Conservation (phyloP, 92 coral and sea anemone genomes). For the Paragorgia papillata region DNA sequence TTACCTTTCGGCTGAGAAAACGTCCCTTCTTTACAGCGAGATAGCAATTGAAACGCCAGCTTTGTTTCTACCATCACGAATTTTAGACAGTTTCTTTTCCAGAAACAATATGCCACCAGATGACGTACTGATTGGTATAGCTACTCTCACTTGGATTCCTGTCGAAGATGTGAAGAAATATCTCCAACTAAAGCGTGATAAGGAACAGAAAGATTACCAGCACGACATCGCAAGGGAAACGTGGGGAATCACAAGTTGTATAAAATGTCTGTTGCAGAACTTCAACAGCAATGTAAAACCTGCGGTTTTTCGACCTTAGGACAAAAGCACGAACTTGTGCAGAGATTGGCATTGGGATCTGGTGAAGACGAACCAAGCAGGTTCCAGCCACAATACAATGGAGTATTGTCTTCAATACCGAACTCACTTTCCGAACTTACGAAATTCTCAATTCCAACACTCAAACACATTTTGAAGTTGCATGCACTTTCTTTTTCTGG, state of each 20-base stretch:
- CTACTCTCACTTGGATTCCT: slow-evolving; percentile 54
- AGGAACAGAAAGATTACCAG: slow-evolving; percentile 43
- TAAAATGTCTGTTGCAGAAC: slow-evolving; percentile 29
- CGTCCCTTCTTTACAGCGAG: background rate
- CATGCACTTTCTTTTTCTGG: slow-evolving; percentile 1
- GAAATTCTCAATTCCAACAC: background rate
- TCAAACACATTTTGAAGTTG: slow-evolving; percentile 1
- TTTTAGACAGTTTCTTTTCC: slow-evolving; percentile 41
- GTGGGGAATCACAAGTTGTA: slow-evolving; percentile 56
- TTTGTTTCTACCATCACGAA: slow-evolving; percentile 54
- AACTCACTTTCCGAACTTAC: slow-evolving; percentile 7
- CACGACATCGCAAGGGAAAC: slow-evolving; percentile 53
- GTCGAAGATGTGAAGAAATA: slow-evolving; percentile 42
- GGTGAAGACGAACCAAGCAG: background rate
- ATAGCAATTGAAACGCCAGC: too few species aligned
- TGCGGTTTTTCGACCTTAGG: slow-evolving; percentile 44
- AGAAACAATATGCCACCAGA: slow-evolving; percentile 51
- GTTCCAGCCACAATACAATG: background rate
- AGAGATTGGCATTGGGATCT: background rate
- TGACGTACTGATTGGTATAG: slow-evolving; percentile 20
- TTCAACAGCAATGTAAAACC: slow-evolving; percentile 31
- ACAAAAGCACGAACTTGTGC: too few species aligned
- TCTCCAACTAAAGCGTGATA: slow-evolving; percentile 32
- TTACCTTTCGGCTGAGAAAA: slow-evolving; percentile 43
- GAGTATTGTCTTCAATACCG: slow-evolving; percentile 1